Percentiles rank a stretch among this genome's conserved stretches.
Conservation (phyloP, 2,113 vertebrate genomes). For the Smithornis capensis region DNA sequence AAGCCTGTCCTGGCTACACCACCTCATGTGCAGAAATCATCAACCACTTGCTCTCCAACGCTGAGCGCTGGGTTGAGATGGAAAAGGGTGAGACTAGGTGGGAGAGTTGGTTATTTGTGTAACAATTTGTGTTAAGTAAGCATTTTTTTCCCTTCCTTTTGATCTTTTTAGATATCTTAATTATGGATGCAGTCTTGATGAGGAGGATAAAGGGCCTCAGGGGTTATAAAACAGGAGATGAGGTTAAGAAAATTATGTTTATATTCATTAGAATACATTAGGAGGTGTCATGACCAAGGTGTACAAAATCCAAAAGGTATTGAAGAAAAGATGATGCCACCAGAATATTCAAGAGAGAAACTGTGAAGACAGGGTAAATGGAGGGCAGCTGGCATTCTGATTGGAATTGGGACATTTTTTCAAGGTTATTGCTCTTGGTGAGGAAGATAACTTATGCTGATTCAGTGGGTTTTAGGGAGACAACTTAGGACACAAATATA, state of each 20-base stretch:
- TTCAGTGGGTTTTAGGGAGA: neutral
- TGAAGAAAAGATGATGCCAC: neutral
- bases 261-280: slow-evolving; percentile 52
- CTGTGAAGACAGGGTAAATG: neutral
- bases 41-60: neutral
- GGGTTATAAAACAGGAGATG: slow-evolving; percentile 33
- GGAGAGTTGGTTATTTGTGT: neutral
- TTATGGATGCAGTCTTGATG: slow-evolving; percentile 39
- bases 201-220: slow-evolving; percentile 19
- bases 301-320: slow-evolving; percentile 11
- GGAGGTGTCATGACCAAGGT: slow-evolving; percentile 2
- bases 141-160: neutral
- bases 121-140: slow-evolving; percentile 12
- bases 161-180: neutral
- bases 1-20: neutral
- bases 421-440: neutral
- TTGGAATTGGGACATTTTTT: neutral
- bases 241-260: slow-evolving; percentile 55
- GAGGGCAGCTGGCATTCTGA: neutral
- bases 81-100: neutral
- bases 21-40: neutral
- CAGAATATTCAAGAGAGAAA: slow-evolving; percentile 2
- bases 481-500: neutral
- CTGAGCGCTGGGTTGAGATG: neutral
- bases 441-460: neutral